Evolutionary conservation across 2,113 vertebrate species (phyloP).

Genomic region (Turnix velox): DNA sequence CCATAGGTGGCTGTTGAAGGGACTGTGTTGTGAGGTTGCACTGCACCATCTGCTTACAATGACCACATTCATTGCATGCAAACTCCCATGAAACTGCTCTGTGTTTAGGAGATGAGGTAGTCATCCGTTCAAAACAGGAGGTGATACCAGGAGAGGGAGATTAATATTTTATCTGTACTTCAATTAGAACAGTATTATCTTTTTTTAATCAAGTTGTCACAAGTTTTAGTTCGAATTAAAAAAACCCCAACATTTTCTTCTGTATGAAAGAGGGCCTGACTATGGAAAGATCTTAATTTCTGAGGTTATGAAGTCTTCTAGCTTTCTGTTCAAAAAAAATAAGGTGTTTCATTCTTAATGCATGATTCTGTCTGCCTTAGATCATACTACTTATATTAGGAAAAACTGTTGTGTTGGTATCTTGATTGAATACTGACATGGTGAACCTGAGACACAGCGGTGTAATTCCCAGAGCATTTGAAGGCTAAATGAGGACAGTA

Average conservation of each 20-base stretch:
- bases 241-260: accelerated
- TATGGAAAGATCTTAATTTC: neutral
- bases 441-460: neutral
- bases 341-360: neutral
- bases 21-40: neutral
- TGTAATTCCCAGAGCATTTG: neutral
- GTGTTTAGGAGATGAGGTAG: neutral
- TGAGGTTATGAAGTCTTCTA: neutral
- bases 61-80: neutral
- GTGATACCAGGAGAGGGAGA: neutral
- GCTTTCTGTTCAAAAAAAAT: neutral
- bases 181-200: neutral
- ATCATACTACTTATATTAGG: neutral
- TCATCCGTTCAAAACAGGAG: neutral
- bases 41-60: neutral
- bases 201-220: neutral
- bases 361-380: neutral
- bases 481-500: neutral
- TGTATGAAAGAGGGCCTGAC: neutral
- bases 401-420: neutral
- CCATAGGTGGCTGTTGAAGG: neutral
- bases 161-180: neutral
- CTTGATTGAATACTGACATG: neutral
- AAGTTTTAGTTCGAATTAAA: neutral
- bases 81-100: neutral